phyloP scores from a whole-genome alignment of 2,113 vertebrate species.

The Trichechus manatus region DNA sequence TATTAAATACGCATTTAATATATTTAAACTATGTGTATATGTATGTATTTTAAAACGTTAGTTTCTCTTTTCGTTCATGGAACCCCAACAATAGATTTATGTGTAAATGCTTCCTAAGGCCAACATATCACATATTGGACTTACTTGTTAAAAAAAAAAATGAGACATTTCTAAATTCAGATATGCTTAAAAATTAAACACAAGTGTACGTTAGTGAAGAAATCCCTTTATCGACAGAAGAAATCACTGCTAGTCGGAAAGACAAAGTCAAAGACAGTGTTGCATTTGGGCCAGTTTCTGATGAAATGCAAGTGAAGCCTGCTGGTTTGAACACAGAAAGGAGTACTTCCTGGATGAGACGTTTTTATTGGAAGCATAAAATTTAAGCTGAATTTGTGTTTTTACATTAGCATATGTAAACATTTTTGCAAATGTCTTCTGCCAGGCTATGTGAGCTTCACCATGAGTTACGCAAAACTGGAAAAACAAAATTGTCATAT shows the following conservation, averaged over 20 bases:
- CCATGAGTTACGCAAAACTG: background rate
- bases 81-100: background rate
- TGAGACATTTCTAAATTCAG: background rate
- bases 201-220: background rate
- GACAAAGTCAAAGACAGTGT: background rate
- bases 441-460: background rate
- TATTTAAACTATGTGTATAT: no score
- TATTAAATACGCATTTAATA: background rate
- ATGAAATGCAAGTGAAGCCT: background rate
- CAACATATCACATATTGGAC: rapidly evolving
- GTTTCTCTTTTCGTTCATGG: background rate
- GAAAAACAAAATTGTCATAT: background rate
- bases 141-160: background rate
- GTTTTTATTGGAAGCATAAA: background rate
- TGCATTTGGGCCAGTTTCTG: background rate
- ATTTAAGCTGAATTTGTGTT: background rate
- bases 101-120: background rate
- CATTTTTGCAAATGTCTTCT: background rate
- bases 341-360: background rate
- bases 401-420: background rate
- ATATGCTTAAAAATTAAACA: no score
- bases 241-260: background rate
- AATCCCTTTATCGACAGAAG: rapidly evolving
- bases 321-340: background rate
- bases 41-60: background rate